Base-by-base conservation (phyloP, 2,888 invertebrate genomes). In the Pycnomerus fuliginosus region DNA sequence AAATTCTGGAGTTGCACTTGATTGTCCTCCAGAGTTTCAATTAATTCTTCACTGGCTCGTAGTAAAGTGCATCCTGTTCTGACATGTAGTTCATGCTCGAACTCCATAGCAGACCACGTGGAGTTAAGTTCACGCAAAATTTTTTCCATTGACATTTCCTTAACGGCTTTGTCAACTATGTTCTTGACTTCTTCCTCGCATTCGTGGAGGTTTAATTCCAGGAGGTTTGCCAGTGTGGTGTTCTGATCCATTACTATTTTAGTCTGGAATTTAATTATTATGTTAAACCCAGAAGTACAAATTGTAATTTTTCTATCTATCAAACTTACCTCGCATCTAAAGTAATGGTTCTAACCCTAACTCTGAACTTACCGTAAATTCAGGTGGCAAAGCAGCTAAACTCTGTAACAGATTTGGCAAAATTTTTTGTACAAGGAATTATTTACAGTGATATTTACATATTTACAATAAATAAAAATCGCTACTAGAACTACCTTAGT, bases 131-230 rank as follows among this genome's bases (percentile, higher is more conserved):
- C 96, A 54, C 90, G 83, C 33, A 97, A 77, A 39, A 89, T 87
- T 70, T 95, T 96, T 72, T 97, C 97, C 95, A 97, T 97, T 1
- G 93, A 91, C 91, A 95, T 94, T 76, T 97, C 97, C 74, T 97
- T 97, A 0, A 95, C 94, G 0, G 97, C 95, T 75, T 96, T 96
- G 70, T 97, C 97, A 4, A 97, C 97, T 60, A 97, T 96, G 69
- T 92, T 93, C 65, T 94, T 91, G 0, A 94, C 96, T 71, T 97
- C 96, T 69, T 97, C 97, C 71, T 97, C 97, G 71, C 92, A 96
- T 71, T 95, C 92, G 70, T 97, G 97, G 5, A 97, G 79, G 72
- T 95, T 95, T 31, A 97, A 74, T 3, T 90, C 90, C 50, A 97
- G 75, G 13, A 97, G 77, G 69, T 97, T 96, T 1, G 94, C 89